phyloP scores from a whole-genome alignment of 1,140 invertebrate species.

The Alviniconcha marisindica region DNA sequence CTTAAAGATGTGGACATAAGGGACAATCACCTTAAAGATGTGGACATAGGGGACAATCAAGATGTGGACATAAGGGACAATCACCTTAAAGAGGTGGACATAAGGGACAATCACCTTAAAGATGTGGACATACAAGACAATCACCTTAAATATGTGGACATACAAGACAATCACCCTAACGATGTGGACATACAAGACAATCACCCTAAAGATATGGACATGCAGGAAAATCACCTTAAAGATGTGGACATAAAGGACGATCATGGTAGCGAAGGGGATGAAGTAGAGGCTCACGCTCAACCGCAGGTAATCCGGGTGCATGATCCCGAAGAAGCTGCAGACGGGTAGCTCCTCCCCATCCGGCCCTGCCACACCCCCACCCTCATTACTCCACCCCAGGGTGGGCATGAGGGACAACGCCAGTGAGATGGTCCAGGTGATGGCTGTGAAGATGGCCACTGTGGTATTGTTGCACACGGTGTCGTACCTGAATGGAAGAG shows the following conservation, averaged over 20 bases:
- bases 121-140: too few species aligned
- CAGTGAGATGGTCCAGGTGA: slow-evolving; percentile 24
- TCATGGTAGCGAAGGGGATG: slow-evolving; percentile 28
- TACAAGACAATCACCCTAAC: too few species aligned
- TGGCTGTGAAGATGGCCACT: not conserved
- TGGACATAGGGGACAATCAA: too few species aligned
- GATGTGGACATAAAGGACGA: slow-evolving; percentile 38
- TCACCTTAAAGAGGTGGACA: too few species aligned
- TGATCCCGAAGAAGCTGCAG: slow-evolving; percentile 40
- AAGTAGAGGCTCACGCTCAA: slow-evolving; percentile 35
- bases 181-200: too few species aligned
- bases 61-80: too few species aligned
- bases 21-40: too few species aligned
- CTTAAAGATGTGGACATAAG: too few species aligned
- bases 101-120: too few species aligned
- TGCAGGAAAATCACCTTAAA: too few species aligned
- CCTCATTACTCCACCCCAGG: slow-evolving; percentile 30
- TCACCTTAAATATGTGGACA: too few species aligned
- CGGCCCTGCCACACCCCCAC: not conserved
- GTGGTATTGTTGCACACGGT: not conserved
- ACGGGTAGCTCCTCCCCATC: not conserved
- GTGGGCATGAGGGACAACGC: slow-evolving; percentile 22
- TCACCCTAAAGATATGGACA: too few species aligned
- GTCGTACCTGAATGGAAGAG: not conserved
- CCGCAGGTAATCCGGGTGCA: slow-evolving; percentile 24